Evolutionary conservation across 1,140 invertebrate genomes (phyloP), one percentile per base, ranked within the genome.

Genomic region (Laupala kohalensis): DNA sequence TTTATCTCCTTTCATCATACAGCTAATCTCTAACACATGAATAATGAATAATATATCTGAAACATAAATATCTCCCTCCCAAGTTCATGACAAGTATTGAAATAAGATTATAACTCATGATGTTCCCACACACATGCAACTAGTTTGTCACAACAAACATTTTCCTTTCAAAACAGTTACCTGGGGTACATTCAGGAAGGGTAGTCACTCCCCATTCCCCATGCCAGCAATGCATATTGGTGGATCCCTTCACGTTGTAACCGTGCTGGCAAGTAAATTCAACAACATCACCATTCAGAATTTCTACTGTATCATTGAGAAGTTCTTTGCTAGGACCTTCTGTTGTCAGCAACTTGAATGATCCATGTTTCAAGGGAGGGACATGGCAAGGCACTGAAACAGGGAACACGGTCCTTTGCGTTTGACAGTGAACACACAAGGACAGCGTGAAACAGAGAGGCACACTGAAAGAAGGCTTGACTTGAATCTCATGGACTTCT

Each of bases 151-250:
- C 19, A 13, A 53, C 19, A 53, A 53, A 9, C 19, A 53, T 19
- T 53, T 53, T 68, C 64, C 25, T 23, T 6, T 12, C 12, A 25
- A 12, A 65, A 19, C 25, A 74, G 28, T 76, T 80, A 89, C 89
- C 86, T 78, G 91, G 87, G 23, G 86, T 85, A 80, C 92, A 93
- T 77, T 92, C 89, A 0, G 92, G 91, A 77, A 89, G 85, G 65
- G 85, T 84, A 23, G 86, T 85, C 0, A 88, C 85, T 2, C 89
- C 88, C 90, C 90, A 93, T 74, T 91, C 88, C 13, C 92, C 91
- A 75, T 89, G 88, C 83, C 87, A 90, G 76, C 92, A 94, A 27
- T 86, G 83, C 19, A 93, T 80, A 75, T 87, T 87, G 13, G 86
- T 87, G 0, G 89, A 84, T 2, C 91, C 91, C 75, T 79, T 78